phyloP scores from a whole-genome alignment of 1,140 invertebrate genomes.

The Episyrphus balteatus region DNA sequence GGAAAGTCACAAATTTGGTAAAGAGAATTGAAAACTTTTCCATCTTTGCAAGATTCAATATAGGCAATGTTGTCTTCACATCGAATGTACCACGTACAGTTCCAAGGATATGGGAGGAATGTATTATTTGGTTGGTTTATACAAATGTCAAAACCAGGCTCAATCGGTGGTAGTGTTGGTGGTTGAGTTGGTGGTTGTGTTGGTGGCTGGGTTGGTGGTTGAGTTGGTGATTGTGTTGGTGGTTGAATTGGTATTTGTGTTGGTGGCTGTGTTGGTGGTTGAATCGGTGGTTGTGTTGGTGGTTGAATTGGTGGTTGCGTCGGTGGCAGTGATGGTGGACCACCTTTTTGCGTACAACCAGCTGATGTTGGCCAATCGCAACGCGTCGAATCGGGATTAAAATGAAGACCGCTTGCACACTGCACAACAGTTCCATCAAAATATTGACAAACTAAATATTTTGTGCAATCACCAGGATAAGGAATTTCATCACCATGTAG shows the following conservation, averaged over 20 bases:
- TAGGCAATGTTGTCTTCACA: constrained; percentile 7
- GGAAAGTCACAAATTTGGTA: too few relatives aligned
- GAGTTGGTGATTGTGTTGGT: neutral
- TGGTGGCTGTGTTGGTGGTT: neutral
- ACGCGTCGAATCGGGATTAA: constrained; percentile 14
- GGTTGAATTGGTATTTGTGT: neutral
- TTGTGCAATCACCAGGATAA: constrained; percentile 24
- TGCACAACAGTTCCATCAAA: constrained; percentile 25
- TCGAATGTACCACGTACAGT: constrained; percentile 23
- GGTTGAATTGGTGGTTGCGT: neutral
- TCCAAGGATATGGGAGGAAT: constrained; percentile 19
- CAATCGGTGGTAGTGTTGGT: too few relatives aligned
- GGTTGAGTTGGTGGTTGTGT: too few relatives aligned
- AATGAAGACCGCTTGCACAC: constrained; percentile 16
- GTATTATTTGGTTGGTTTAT: constrained; percentile 8
- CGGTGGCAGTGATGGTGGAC: too few relatives aligned
- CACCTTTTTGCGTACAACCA: too few relatives aligned
- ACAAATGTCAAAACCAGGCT: constrained; percentile 14
- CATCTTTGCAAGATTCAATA: too few relatives aligned
- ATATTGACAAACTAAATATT: constrained; percentile 25
- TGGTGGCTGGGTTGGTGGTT: neutral
- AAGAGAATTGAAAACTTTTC: too few relatives aligned
- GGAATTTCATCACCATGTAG: constrained; percentile 16
- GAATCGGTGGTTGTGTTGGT: neutral
- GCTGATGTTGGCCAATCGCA: constrained; percentile 9